A percentile compares a stretch with the other conserved stretches of the same genome.
Evolutionary conservation across 2,888 invertebrate genomes (phyloP).

Genomic region (Andrena fulva): DNA sequence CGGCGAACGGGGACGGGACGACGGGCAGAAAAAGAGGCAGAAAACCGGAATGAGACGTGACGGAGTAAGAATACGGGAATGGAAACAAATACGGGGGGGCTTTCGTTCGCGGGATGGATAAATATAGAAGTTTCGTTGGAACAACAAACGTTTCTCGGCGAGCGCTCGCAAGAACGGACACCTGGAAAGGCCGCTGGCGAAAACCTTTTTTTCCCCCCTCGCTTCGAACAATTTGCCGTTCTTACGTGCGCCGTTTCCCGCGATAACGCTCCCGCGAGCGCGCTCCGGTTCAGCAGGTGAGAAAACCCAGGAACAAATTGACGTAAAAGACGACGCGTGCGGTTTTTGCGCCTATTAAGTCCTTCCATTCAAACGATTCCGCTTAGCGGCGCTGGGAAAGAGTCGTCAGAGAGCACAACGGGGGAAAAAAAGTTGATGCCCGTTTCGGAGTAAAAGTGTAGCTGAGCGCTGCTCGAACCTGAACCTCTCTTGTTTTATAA

Average conservation of each 20-base stretch:
- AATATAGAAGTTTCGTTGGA: constrained; percentile 69
- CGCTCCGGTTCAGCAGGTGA: not conserved
- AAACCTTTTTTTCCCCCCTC: constrained; percentile 15
- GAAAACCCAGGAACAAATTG: constrained; percentile 52
- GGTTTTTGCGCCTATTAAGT: constrained; percentile 45
- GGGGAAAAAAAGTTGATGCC: constrained; percentile 1
- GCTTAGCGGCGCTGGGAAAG: constrained; percentile 39
- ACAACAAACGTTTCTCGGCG: constrained; percentile 63
- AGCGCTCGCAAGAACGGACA: constrained; percentile 33
- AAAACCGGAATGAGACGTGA: constrained; percentile 56
- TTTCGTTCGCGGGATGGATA: constrained; percentile 59
- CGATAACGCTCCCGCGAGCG: constrained; percentile 23
- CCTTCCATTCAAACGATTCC: constrained; percentile 42
- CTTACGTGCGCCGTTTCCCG: constrained; percentile 32
- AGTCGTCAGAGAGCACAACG: not conserved
- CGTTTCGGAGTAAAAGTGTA: not conserved
- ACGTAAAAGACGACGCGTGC: constrained; percentile 26
- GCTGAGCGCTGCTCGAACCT: not conserved
- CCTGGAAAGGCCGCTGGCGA: constrained; percentile 50
- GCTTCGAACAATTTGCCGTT: constrained; percentile 32
- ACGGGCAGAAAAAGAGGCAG: constrained; percentile 27
- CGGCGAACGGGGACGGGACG: constrained; percentile 3
- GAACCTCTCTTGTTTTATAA: not conserved
- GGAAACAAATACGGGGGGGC: constrained; percentile 66
- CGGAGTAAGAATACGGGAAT: constrained; percentile 47